These are phyloP conservation scores for Pogonocherus hispidulus DNA, from an alignment of 2,888 invertebrate species.

Conservation along the genomic window DNA sequence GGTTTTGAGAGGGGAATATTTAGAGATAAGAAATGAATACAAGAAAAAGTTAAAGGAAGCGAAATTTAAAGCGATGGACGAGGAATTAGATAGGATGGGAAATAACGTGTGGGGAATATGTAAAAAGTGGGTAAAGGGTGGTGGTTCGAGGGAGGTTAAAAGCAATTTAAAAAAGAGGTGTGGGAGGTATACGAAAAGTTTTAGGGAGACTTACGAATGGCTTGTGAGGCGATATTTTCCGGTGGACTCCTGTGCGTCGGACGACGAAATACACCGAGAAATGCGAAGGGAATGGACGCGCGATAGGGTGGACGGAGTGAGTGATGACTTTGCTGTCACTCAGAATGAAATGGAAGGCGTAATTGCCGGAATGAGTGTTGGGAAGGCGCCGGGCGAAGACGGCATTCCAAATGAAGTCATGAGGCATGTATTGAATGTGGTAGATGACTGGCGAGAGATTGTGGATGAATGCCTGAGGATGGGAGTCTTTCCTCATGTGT, in stretches of 20 bases:
- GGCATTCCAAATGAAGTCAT: no score
- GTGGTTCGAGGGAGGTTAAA: background rate
- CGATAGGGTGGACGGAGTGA: background rate
- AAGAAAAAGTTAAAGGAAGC: background rate
- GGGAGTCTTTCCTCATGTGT: background rate
- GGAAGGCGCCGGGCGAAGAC: conserved; percentile 31
- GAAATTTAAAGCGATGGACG: background rate
- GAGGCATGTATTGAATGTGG: no score
- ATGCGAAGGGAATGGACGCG: background rate
- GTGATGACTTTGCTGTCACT: background rate
- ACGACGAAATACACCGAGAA: background rate
- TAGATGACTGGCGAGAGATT: background rate
- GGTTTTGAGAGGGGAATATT: conserved; percentile 28
- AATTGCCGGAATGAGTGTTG: background rate
- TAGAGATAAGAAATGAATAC: background rate
- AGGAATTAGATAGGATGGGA: conserved; percentile 6
- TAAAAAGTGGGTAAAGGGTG: background rate
- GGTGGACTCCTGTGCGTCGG: background rate
- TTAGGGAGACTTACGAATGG: background rate
- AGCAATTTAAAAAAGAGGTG: background rate
- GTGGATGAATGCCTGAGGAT: conserved; percentile 1
- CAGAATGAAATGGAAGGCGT: background rate
- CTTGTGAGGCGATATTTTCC: background rate
- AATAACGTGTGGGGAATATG: background rate
- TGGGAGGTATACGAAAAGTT: background rate